A percentile compares a stretch with the other conserved stretches of the same genome.
Conservation (phyloP, 2,888 invertebrate genomes). For the Apotomis turbidana region DNA sequence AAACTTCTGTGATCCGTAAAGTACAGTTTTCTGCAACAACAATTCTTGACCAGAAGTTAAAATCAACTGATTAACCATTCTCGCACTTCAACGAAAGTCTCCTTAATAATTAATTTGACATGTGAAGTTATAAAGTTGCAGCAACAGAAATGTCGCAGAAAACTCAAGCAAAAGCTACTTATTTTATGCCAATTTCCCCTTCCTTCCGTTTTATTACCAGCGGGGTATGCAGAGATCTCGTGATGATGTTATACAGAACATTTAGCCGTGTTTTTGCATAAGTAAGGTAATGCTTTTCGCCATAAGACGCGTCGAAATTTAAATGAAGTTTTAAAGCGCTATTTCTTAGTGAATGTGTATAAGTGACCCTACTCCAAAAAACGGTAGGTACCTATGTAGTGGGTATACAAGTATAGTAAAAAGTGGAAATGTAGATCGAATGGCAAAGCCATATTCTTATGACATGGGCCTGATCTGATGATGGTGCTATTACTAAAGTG, state of each 20-base stretch:
- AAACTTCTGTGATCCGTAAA: too few species aligned
- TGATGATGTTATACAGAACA: slow-evolving; percentile 44
- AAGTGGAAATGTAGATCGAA: too few species aligned
- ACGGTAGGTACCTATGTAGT: too few species aligned
- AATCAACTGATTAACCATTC: too few species aligned
- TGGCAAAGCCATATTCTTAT: too few species aligned
- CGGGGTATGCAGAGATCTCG: slow-evolving; percentile 48
- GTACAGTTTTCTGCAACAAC: too few species aligned
- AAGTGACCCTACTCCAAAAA: too few species aligned
- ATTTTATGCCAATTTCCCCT: slow-evolving; percentile 42
- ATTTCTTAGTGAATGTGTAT: background rate
- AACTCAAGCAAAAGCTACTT: slow-evolving; percentile 12
- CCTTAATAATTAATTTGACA: too few species aligned
- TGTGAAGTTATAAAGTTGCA: slow-evolving; percentile 8
- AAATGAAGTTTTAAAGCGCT: background rate
- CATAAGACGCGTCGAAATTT: background rate
- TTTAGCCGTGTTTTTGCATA: slow-evolving; percentile 40
- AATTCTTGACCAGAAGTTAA: too few species aligned
- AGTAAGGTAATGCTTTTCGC: slow-evolving; percentile 24
- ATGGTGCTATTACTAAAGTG: too few species aligned
- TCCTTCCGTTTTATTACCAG: slow-evolving; percentile 37
- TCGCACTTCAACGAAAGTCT: background rate
- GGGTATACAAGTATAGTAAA: too few species aligned
- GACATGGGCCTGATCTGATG: too few species aligned
- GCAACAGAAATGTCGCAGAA: slow-evolving; percentile 10